Evolutionary conservation across 2,888 invertebrate genomes (phyloP).

Genomic region (Oscheius sp.): DNA sequence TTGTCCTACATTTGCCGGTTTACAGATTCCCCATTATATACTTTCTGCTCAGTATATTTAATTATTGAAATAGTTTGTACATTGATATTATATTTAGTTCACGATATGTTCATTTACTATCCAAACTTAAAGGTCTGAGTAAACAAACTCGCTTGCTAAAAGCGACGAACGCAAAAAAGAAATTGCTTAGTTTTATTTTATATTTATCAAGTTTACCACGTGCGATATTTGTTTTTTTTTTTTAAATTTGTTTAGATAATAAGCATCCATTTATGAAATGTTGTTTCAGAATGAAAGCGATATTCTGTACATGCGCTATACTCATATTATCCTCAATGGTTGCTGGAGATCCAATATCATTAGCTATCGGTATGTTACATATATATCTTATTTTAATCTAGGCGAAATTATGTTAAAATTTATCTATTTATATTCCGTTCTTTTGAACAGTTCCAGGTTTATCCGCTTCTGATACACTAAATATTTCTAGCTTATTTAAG

Average conservation of each 20-base stretch:
- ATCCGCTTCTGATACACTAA: neutral
- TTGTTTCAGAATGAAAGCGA: neutral
- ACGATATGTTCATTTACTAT: neutral
- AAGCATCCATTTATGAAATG: neutral
- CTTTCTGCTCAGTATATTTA: too few relatives aligned
- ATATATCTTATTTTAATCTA: neutral
- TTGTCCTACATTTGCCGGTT: too few relatives aligned
- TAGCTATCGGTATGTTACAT: constrained; percentile 13
- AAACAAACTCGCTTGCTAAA: neutral
- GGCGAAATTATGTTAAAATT: too few relatives aligned
- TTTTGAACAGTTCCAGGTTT: neutral
- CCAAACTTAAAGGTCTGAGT: neutral
- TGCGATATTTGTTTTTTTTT: neutral
- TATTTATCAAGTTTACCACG: neutral
- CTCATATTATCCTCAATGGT: neutral
- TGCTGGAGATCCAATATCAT: constrained; percentile 12
- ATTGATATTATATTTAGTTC: neutral
- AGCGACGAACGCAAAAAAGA: too few relatives aligned
- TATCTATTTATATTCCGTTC: neutral
- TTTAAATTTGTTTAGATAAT: neutral
- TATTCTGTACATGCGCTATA: neutral
- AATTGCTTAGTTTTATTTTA: too few relatives aligned
- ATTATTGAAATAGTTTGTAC: too few relatives aligned
- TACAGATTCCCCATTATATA: too few relatives aligned
- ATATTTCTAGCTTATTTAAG: neutral